Conservation (phyloP, 2,888 invertebrate genomes). For the Lumbricus terrestris region DNA sequence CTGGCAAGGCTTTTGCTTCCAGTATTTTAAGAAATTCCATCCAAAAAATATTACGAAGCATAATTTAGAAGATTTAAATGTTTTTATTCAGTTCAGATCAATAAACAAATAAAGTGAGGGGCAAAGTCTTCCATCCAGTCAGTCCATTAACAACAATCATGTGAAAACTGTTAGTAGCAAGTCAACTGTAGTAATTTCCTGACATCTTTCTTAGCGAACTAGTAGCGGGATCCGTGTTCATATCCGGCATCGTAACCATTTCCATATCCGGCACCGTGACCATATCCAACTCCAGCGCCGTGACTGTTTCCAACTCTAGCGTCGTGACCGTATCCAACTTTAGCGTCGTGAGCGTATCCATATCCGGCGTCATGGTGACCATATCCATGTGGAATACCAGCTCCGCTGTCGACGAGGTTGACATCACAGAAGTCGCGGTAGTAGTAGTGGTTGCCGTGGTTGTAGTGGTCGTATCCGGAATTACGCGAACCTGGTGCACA, state of each 20-base stretch:
- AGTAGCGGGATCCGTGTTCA: background rate
- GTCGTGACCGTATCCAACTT: background rate
- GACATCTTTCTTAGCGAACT: too few relatives aligned
- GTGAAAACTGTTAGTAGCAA: too few relatives aligned
- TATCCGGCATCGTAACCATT: background rate
- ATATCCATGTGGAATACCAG: background rate
- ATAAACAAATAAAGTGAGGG: too few relatives aligned
- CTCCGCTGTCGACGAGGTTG: slow-evolving; percentile 26
- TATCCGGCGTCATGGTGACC: background rate
- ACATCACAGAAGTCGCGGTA: slow-evolving; percentile 27
- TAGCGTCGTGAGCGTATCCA: slow-evolving; percentile 23
- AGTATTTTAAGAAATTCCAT: too few relatives aligned
- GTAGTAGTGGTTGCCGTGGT: slow-evolving; percentile 24
- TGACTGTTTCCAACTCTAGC: background rate
- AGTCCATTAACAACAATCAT: too few relatives aligned
- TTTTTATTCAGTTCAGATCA: too few relatives aligned
- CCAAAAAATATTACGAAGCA: too few relatives aligned
- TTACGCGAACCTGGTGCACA: slow-evolving; percentile 23
- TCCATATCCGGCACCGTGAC: too few relatives aligned
- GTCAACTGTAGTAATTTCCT: too few relatives aligned
- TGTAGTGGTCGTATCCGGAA: slow-evolving; percentile 22
- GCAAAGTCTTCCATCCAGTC: too few relatives aligned
- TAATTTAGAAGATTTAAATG: too few relatives aligned
- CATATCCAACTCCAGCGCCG: background rate
- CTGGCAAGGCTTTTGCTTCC: too few relatives aligned